A percentile compares a stretch with the other conserved stretches of the same genome.
phyloP scores from a whole-genome alignment of 2,888 invertebrate species.

The Biston stratarius region DNA sequence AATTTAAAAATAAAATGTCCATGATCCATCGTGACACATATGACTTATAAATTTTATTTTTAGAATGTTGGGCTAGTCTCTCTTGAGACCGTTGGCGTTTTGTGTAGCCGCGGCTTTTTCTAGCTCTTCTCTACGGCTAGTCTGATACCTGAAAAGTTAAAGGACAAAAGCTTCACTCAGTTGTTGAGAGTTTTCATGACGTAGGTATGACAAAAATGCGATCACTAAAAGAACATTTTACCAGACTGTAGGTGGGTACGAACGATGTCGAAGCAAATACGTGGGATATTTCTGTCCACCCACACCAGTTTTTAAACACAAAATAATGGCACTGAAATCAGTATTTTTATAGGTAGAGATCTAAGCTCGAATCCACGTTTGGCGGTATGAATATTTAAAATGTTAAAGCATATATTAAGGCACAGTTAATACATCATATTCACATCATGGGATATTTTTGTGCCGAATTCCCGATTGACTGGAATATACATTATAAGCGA shows the following conservation, averaged over 20 bases:
- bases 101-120: conserved; percentile 77
- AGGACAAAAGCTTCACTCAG: background rate
- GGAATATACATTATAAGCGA: conserved; percentile 61
- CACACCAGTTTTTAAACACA: conserved; percentile 13
- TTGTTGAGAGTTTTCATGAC: background rate
- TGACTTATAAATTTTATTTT: conserved; percentile 24
- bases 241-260: background rate
- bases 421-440: too few relatives aligned
- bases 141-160: conserved; percentile 79
- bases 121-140: conserved; percentile 82
- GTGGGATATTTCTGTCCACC: conserved; percentile 17
- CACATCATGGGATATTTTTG: conserved; percentile 34
- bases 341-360: conserved; percentile 5
- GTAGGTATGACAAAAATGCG: conserved; percentile 14
- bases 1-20: conserved; percentile 32
- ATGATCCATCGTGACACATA: conserved; percentile 35
- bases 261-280: conserved; percentile 6
- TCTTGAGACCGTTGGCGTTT: conserved; percentile 88
- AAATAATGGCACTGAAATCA: conserved; percentile 11
- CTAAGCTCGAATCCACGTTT: background rate
- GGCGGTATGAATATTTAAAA: background rate
- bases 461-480: conserved; percentile 45
- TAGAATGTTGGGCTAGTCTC: conserved; percentile 74
- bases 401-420: background rate
- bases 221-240: background rate